phyloP scores from a whole-genome alignment of 2,113 vertebrate species.

The Pedionomus torquatus region DNA sequence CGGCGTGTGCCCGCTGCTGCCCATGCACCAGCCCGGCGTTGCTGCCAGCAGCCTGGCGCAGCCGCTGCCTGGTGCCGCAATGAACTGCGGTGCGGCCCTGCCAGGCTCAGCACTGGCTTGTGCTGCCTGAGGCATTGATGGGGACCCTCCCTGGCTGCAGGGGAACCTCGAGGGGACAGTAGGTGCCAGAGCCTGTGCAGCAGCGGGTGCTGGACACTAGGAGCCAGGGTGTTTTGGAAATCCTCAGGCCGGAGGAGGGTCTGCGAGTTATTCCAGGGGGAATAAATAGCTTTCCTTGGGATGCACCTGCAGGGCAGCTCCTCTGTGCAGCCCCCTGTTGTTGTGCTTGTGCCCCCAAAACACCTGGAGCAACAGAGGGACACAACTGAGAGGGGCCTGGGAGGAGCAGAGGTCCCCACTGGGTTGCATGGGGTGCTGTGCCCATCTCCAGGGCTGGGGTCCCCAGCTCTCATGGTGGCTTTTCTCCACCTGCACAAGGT shows the following conservation, averaged over 20 bases:
- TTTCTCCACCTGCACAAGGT: not conserved
- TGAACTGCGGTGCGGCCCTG: not conserved
- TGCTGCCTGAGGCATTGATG: not conserved
- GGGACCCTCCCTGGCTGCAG: rapidly evolving
- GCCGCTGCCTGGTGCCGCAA: not conserved
- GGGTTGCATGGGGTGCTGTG: rapidly evolving
- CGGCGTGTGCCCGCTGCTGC: not conserved
- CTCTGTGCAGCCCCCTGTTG: not conserved
- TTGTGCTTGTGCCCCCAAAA: not conserved
- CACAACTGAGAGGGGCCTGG: not conserved
- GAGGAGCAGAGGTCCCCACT: not conserved
- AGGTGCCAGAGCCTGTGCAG: rapidly evolving
- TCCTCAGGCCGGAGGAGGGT: not conserved
- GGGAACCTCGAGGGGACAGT: not conserved
- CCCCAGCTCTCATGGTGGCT: rapidly evolving
- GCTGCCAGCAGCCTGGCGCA: not conserved
- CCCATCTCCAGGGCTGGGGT: not conserved
- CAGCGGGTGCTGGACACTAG: not conserved
- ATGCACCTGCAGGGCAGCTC: rapidly evolving
- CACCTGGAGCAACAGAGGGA: not conserved
- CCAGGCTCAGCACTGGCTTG: not conserved
- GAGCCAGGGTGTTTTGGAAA: not conserved
- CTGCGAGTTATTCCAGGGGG: not conserved
- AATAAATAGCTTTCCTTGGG: not conserved
- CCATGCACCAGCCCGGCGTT: rapidly evolving